A percentile compares a stretch with the other conserved stretches of the same genome.
Evolutionary conservation across 1,140 invertebrate genomes (phyloP).

Genomic region (Forficula auricularia): DNA sequence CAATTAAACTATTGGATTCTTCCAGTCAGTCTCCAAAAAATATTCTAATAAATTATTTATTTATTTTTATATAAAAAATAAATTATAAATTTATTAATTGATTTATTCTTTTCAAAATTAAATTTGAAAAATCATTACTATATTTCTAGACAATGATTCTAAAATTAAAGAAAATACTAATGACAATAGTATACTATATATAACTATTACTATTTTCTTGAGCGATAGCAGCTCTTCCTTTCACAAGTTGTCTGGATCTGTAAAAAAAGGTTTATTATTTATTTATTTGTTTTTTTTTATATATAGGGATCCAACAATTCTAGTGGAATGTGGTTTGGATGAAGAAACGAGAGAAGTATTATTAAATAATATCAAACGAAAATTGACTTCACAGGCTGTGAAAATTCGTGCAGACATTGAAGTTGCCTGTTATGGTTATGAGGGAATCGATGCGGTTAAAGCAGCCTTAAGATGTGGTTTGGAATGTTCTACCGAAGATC

Average conservation of each 20-base stretch:
- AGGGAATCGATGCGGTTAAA: slow-evolving; percentile 98
- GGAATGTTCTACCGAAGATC: slow-evolving; percentile 75
- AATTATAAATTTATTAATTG: too few relatives aligned
- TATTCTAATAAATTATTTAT: too few relatives aligned
- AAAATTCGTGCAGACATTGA: slow-evolving; percentile 97
- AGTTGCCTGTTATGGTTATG: slow-evolving; percentile 95
- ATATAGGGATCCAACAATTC: slow-evolving; percentile 71
- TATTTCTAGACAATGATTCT: too few relatives aligned
- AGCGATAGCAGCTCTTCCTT: slow-evolving; percentile 8
- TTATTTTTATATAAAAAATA: too few relatives aligned
- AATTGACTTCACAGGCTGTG: slow-evolving; percentile 92
- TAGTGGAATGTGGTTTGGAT: slow-evolving; percentile 92
- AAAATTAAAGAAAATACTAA: too few relatives aligned
- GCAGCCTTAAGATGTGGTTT: slow-evolving; percentile 79
- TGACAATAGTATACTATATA: too few relatives aligned
- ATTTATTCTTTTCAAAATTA: too few relatives aligned
- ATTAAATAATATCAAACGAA: slow-evolving; percentile 85
- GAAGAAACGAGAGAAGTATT: slow-evolving; percentile 83
- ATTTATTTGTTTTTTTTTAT: background rate
- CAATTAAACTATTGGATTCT: too few relatives aligned
- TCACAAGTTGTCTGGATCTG: slow-evolving; percentile 7
- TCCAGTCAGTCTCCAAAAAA: too few relatives aligned
- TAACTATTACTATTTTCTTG: too few relatives aligned
- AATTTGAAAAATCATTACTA: too few relatives aligned
- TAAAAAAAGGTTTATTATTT: slow-evolving; percentile 9